phyloP scores from a whole-genome alignment of 2,113 vertebrate genomes.

The Rhagologus leucostigma region DNA sequence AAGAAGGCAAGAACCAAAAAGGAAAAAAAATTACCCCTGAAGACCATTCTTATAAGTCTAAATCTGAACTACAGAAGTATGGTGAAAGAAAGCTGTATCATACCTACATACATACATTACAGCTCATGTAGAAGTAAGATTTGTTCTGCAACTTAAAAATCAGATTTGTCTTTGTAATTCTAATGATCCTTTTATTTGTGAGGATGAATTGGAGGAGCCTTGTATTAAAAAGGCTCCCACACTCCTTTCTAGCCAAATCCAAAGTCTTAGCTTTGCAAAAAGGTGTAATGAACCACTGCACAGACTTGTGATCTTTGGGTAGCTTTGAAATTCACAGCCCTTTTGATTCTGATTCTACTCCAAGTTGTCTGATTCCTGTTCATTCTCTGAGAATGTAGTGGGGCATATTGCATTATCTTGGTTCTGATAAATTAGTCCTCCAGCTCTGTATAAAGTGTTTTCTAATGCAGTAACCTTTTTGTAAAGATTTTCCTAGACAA shows the following conservation, averaged over 20 bases:
- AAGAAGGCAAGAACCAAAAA: not conserved
- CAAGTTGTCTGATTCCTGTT: not conserved
- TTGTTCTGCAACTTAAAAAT: not conserved
- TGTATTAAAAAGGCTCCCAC: not conserved
- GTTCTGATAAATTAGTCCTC: not conserved
- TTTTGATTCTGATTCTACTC: not conserved
- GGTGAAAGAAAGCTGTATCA: not conserved
- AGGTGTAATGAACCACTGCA: not conserved
- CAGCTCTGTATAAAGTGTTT: not conserved
- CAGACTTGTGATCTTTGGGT: not conserved
- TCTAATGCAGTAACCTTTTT: not conserved
- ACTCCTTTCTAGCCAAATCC: not conserved
- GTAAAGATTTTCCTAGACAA: not conserved
- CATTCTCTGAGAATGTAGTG: not conserved
- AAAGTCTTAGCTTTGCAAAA: not conserved
- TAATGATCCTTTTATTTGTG: not conserved
- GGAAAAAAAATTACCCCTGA: not conserved
- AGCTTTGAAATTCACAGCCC: not conserved
- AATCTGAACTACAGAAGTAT: not conserved
- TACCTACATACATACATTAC: not conserved
- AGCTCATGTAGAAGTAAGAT: not conserved
- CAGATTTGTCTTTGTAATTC: not conserved
- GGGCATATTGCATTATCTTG: not conserved
- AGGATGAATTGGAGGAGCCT: not conserved
- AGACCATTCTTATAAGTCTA: not conserved